Percentiles rank a stretch among this genome's conserved stretches.
Conservation (phyloP, 2,888 invertebrate species). For the Scotopteryx bipunctaria region DNA sequence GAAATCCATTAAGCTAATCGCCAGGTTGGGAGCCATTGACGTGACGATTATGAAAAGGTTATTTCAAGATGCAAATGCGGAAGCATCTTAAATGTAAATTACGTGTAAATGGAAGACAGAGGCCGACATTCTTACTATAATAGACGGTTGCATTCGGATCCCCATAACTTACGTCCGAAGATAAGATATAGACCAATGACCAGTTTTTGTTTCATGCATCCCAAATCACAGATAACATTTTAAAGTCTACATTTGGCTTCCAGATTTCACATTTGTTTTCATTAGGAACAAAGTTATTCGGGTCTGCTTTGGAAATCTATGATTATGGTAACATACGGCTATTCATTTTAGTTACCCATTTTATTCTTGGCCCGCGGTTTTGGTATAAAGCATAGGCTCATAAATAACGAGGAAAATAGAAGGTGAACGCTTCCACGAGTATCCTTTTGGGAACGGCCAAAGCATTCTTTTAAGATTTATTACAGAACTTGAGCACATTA, state of each 20-base stretch:
- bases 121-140: slow-evolving; percentile 61
- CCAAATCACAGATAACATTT: slow-evolving; percentile 38
- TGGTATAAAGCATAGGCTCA: slow-evolving; percentile 80
- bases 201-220: slow-evolving; percentile 59
- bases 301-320: slow-evolving; percentile 65
- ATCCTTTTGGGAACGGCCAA: slow-evolving; percentile 82
- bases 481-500: slow-evolving; percentile 80
- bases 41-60: slow-evolving; percentile 78
- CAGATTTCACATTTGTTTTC: slow-evolving; percentile 66
- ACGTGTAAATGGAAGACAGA: slow-evolving; percentile 70
- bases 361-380: slow-evolving; percentile 79
- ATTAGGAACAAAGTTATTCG: slow-evolving; percentile 62
- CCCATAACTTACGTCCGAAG: slow-evolving; percentile 67
- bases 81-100: slow-evolving; percentile 74
- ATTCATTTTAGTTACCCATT: slow-evolving; percentile 81
- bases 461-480: slow-evolving; percentile 84
- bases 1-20: slow-evolving; percentile 79
- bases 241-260: slow-evolving; percentile 40
- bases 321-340: slow-evolving; percentile 72
- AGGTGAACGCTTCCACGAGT: slow-evolving; percentile 81
- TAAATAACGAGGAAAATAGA: slow-evolving; percentile 82
- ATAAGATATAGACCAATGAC: slow-evolving; percentile 59
- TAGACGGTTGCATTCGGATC: slow-evolving; percentile 59
- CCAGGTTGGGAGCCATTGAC: slow-evolving; percentile 68
- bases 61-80: slow-evolving; percentile 74